A percentile compares a stretch with the other conserved stretches of the same genome.
Evolutionary conservation across 2,888 invertebrate genomes (phyloP).

Genomic region (Spisula subtruncata): DNA sequence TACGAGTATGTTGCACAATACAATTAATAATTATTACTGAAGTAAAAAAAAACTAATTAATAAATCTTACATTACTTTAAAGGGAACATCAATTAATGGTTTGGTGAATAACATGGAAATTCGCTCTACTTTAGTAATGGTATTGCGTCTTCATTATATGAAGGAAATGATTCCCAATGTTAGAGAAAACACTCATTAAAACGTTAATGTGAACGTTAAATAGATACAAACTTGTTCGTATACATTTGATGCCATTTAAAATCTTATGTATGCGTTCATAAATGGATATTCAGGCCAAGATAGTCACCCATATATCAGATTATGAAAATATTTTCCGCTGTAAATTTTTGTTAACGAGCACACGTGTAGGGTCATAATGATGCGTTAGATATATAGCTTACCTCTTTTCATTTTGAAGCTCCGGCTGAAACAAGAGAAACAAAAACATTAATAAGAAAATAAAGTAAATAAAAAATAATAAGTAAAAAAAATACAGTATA

Average conservation of each 20-base stretch:
- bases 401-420: constrained; percentile 43
- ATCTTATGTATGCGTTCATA: neutral
- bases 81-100: too few relatives aligned
- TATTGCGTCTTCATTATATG: too few relatives aligned
- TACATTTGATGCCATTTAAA: neutral
- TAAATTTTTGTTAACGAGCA: neutral
- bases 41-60: too few relatives aligned
- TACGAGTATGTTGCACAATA: too few relatives aligned
- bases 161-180: too few relatives aligned
- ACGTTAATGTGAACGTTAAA: neutral
- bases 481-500: too few relatives aligned
- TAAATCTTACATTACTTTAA: too few relatives aligned
- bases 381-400: neutral
- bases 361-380: neutral
- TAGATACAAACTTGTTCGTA: neutral
- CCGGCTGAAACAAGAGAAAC: constrained; percentile 37
- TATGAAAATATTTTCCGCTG: neutral
- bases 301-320: neutral
- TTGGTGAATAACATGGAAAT: too few relatives aligned
- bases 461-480: too few relatives aligned
- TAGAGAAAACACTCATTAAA: too few relatives aligned
- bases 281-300: neutral
- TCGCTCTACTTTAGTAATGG: too few relatives aligned
- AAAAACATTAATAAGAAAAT: neutral
- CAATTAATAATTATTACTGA: too few relatives aligned